Conservation (phyloP, 1,140 invertebrate genomes). For the Diorhabda carinulata region DNA sequence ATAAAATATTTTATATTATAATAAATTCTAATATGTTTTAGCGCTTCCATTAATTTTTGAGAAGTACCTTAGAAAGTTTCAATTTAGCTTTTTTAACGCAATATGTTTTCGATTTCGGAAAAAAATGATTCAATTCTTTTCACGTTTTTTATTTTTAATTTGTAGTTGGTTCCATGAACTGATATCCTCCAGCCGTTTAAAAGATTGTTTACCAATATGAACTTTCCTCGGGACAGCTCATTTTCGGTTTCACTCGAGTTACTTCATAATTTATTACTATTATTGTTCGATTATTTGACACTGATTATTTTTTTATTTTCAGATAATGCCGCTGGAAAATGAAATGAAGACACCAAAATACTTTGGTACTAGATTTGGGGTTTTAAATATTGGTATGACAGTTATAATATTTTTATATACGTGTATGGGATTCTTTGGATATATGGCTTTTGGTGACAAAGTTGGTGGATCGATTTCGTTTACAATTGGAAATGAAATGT, state of each 20-base stretch:
- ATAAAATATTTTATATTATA: too few relatives aligned
- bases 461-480: slow-evolving; percentile 66
- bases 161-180: slow-evolving; percentile 63
- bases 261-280: too few relatives aligned
- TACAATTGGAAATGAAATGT: slow-evolving; percentile 58
- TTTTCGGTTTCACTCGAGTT: too few relatives aligned
- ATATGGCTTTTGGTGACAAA: slow-evolving; percentile 65
- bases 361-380: slow-evolving; percentile 65
- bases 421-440: slow-evolving; percentile 74
- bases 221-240: slow-evolving; percentile 71
- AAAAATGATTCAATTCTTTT: too few relatives aligned
- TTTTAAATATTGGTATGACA: slow-evolving; percentile 74
- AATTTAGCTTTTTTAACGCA: too few relatives aligned
- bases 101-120: too few relatives aligned
- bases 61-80: too few relatives aligned
- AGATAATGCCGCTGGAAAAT: slow-evolving; percentile 83
- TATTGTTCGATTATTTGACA: too few relatives aligned
- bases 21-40: too few relatives aligned
- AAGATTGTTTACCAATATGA: slow-evolving; percentile 65
- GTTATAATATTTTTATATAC: slow-evolving; percentile 68
- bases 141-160: too few relatives aligned
- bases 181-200: slow-evolving; percentile 78
- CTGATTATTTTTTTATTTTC: slow-evolving; percentile 6
- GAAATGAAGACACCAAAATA: slow-evolving; percentile 74
- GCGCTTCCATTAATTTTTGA: too few relatives aligned